Conservation (phyloP, 2,113 vertebrate genomes). For the Campylorhamphus procurvoides region DNA sequence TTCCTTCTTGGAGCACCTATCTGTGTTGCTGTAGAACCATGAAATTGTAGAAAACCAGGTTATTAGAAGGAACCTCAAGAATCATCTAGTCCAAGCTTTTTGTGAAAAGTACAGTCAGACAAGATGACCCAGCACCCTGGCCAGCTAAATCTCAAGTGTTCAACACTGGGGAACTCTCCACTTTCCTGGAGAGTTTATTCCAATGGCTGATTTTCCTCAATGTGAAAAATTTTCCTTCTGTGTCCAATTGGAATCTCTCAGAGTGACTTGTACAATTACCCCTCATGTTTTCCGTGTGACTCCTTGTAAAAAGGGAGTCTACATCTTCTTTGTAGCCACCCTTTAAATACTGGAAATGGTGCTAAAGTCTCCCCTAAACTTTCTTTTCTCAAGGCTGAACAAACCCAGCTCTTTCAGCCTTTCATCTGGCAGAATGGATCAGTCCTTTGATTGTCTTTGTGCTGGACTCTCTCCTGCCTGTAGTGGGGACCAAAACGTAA, state of each 20-base stretch:
- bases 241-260: neutral
- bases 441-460: neutral
- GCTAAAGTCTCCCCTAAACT: neutral
- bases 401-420: neutral
- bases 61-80: neutral
- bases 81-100: neutral
- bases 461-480: neutral
- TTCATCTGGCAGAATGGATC: neutral
- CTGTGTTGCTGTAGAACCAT: neutral
- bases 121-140: neutral
- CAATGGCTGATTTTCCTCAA: neutral
- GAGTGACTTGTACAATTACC: neutral
- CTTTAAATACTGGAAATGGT: neutral
- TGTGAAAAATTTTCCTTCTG: neutral
- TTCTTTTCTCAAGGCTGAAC: neutral
- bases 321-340: neutral
- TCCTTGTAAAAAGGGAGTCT: neutral
- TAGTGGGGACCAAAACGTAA: neutral
- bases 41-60: neutral
- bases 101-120: neutral
- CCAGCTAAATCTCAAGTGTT: neutral
- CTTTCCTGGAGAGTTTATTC: neutral
- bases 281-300: neutral
- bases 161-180: rapidly evolving
- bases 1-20: neutral